Evolutionary conservation across 2,888 invertebrate species (phyloP).

Genomic region (Leptogaster cylindrica): DNA sequence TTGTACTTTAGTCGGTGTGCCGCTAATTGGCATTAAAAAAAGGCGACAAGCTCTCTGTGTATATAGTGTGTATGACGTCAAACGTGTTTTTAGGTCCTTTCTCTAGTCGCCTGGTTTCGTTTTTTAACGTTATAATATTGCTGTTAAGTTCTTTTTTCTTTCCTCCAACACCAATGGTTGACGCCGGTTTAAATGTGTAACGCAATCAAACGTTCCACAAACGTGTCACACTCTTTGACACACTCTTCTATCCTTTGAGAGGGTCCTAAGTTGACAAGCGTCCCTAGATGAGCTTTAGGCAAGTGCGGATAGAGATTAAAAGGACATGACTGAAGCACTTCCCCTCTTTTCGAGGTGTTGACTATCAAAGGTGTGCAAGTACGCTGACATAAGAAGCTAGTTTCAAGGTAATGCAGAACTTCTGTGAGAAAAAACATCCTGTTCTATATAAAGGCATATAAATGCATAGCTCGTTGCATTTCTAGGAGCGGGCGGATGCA

Average conservation of each 20-base stretch:
- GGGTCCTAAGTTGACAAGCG: slow-evolving; percentile 17
- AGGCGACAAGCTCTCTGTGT: slow-evolving; percentile 65
- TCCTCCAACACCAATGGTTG: slow-evolving; percentile 12
- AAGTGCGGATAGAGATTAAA: slow-evolving; percentile 11
- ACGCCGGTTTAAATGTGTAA: slow-evolving; percentile 24
- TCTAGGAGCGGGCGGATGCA: background rate
- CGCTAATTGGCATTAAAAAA: slow-evolving; percentile 69
- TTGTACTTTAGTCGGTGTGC: slow-evolving; percentile 2
- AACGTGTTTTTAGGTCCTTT: too few relatives aligned
- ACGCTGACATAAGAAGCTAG: slow-evolving; percentile 44
- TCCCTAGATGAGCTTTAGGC: slow-evolving; percentile 28
- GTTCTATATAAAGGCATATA: background rate
- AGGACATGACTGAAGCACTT: slow-evolving; percentile 25
- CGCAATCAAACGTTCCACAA: slow-evolving; percentile 12
- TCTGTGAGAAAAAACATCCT: background rate
- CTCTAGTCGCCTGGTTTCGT: too few relatives aligned
- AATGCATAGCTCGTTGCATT: background rate
- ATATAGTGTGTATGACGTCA: slow-evolving; percentile 36
- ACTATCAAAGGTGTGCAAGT: slow-evolving; percentile 45
- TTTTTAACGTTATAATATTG: slow-evolving; percentile 5
- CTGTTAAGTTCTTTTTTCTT: background rate
- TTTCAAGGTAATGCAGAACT: slow-evolving; percentile 19
- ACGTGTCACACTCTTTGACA: slow-evolving; percentile 20
- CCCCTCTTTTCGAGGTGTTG: slow-evolving; percentile 41
- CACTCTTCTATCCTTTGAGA: slow-evolving; percentile 23